phyloP scores from a whole-genome alignment of 2,113 vertebrate species.

The chimpanzee (Pan troglodytes) region DNA sequence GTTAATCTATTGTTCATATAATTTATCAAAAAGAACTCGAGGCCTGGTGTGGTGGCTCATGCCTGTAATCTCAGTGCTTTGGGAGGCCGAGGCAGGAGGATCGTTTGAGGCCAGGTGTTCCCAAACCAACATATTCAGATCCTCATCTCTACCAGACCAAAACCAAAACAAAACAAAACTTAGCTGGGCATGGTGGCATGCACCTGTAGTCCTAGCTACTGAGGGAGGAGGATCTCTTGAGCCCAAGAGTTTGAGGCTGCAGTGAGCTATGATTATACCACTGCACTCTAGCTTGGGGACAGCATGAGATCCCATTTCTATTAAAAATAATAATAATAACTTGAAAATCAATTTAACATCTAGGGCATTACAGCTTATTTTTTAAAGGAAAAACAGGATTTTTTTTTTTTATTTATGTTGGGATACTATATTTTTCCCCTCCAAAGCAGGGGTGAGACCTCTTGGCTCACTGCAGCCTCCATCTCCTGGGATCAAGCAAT shows the following conservation, averaged over 20 bases:
- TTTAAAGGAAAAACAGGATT: background rate
- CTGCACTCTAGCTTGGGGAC: too few relatives aligned
- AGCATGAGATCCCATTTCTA: too few relatives aligned
- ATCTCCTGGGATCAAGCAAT: too few relatives aligned
- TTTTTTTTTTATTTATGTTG: conserved; percentile 20
- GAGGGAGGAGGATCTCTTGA: too few relatives aligned
- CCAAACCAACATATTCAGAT: background rate
- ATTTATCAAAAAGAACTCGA: background rate
- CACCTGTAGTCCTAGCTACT: background rate
- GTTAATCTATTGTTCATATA: background rate
- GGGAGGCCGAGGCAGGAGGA: background rate
- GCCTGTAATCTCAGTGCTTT: background rate
- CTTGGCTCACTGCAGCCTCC: too few relatives aligned
- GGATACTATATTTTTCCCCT: background rate
- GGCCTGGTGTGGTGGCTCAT: background rate
- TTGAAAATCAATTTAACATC: conserved; percentile 24
- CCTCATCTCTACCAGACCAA: background rate
- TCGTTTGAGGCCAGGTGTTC: background rate
- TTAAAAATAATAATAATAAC: background rate
- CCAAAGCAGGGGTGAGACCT: background rate
- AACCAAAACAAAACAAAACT: background rate
- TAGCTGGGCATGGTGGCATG: background rate
- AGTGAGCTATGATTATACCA: too few relatives aligned
- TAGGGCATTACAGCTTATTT: background rate
- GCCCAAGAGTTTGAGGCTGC: too few relatives aligned